Evolutionary conservation across 64 coral and sea anemone species (phyloP).

Genomic region (Hydrozoanthus tunicans): DNA sequence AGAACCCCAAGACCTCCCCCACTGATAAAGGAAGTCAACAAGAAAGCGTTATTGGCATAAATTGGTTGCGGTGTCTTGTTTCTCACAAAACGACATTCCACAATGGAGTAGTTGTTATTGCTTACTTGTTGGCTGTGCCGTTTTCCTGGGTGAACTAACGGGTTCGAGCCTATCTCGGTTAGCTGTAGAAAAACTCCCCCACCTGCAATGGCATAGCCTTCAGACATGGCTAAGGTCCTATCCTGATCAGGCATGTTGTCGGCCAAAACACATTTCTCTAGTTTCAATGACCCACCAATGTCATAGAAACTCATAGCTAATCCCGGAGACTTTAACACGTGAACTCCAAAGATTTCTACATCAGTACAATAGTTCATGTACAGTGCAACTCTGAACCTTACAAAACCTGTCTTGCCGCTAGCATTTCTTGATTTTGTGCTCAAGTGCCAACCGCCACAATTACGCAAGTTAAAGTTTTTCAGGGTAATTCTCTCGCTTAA

Average conservation of each 20-base stretch:
- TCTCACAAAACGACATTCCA: slow-evolving; percentile 5
- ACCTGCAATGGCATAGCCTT: neutral
- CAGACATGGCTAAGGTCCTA: neutral
- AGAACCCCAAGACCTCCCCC: slow-evolving; percentile 17
- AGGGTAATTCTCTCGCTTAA: slow-evolving; percentile 7
- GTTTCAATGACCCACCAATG: slow-evolving; percentile 13
- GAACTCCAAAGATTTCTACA: neutral
- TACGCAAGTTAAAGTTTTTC: neutral
- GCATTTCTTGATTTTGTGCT: neutral
- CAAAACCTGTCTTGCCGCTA: neutral
- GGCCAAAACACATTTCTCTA: neutral
- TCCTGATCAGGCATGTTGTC: neutral
- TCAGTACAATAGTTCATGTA: slow-evolving; percentile 32
- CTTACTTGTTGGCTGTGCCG: neutral
- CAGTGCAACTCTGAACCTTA: neutral
- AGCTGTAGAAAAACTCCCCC: slow-evolving; percentile 29
- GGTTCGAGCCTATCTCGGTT: slow-evolving; percentile 5
- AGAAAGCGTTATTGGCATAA: neutral
- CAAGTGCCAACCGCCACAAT: slow-evolving; percentile 28
- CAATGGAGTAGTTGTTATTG: slow-evolving; percentile 1
- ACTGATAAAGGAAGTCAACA: neutral
- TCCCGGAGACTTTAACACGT: slow-evolving; percentile 4
- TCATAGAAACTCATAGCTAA: slow-evolving; percentile 14
- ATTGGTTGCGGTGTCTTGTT: neutral
- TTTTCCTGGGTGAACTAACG: neutral